Base-by-base conservation (phyloP, 30 jellyfish, hydroid and myxozoan genomes). In the Pelagia noctiluca region DNA sequence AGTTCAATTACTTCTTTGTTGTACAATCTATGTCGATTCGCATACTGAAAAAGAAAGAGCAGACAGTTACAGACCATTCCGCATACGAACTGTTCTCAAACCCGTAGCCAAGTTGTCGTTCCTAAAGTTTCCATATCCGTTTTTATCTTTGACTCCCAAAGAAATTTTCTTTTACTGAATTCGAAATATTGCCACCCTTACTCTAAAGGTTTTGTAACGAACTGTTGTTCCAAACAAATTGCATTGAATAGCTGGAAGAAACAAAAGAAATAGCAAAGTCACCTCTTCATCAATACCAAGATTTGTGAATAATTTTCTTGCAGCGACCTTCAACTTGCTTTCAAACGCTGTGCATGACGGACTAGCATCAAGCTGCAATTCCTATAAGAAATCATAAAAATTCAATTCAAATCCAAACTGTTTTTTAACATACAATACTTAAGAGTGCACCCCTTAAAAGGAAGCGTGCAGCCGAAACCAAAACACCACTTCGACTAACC, bases 1-100 rank as follows among this genome's bases (percentile, higher is more conserved):
- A 95, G 69, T 76, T 95, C 99, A 82, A 95, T 95, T 1, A 95
- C 99, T 60, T 95, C 99, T 46, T 89, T 91, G 84, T 88, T 90
- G 86, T 95, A 95, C 3, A 95, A 31, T 18, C 99, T 92, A 63
- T 95, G 99, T n/a, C 82, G 83, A 37, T 72, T 67, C 32, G 86
- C 75, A 30, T 82, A 69, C 99, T 95, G 64, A 26, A 75, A 65
- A 35, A 25, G 74, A 64, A 48, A 49, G 29, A 25, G 49, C 23
- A 63, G 5, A 7, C 11, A 19, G 61, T 19, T 19, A 19, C 61
- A 47, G 11, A 11, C 11, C 11, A 47, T 8, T 47, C 19, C 61
- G 19, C 19, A 47, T 47, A 47, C 61, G 11, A 47, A n/a, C n/a
- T n/a, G n/a, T n/a, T n/a, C n/a, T n/a, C n/a, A n/a, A n/a, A n/a